phyloP scores from a whole-genome alignment of 2,113 vertebrate species.

The Polypterus senegalus region DNA sequence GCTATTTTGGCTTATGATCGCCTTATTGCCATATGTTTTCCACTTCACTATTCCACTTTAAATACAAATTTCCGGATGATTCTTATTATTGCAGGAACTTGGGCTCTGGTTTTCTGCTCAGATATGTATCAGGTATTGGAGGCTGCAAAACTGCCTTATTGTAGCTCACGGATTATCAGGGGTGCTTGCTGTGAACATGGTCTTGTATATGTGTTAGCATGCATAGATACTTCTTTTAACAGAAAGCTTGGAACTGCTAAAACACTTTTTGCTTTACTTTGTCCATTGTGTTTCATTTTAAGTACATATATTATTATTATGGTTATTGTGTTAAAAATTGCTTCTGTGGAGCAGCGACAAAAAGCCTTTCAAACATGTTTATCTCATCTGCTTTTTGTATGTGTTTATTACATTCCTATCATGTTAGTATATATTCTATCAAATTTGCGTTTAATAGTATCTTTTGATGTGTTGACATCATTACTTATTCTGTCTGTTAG shows the following conservation, averaged over 20 bases:
- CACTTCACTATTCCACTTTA: constrained; percentile 25
- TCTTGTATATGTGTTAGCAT: constrained; percentile 23
- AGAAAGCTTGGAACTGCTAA: constrained; percentile 19
- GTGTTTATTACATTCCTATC: too few species aligned
- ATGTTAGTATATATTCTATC: too few species aligned
- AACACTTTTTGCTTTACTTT: constrained; percentile 16
- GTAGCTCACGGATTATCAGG: constrained; percentile 16
- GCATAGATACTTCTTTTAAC: constrained; percentile 22
- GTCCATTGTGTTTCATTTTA: constrained; percentile 25
- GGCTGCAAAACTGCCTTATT: constrained; percentile 23
- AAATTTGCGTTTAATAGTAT: too few species aligned
- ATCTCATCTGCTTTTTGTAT: too few species aligned
- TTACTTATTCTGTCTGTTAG: too few species aligned
- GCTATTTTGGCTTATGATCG: constrained; percentile 29
- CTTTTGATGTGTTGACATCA: too few species aligned
- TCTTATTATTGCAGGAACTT: constrained; percentile 20
- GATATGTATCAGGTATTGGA: constrained; percentile 22
- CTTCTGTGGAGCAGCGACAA: constrained; percentile 18
- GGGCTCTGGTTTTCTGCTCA: constrained; percentile 21
- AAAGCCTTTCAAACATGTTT: constrained; percentile 19
- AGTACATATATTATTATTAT: constrained; percentile 22
- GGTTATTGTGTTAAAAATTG: constrained; percentile 20
- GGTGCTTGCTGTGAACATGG: constrained; percentile 30
- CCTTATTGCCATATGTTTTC: constrained; percentile 29
- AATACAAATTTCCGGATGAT: constrained; percentile 24